Base-by-base conservation (phyloP, 2,113 vertebrate species). In the Leucopternis melanops region DNA sequence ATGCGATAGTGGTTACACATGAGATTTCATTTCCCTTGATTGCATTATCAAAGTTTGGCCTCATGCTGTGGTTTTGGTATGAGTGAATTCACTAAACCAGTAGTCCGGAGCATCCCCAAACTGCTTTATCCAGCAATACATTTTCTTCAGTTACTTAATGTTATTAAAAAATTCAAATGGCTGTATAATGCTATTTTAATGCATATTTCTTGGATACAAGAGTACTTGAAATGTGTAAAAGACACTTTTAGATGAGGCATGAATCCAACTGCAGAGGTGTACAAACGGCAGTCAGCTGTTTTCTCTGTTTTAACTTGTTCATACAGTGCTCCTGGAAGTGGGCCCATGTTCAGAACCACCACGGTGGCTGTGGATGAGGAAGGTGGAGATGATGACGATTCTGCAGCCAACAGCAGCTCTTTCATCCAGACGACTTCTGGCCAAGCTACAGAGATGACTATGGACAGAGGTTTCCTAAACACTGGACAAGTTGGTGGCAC, bases 301-400 rank as follows among this genome's bases (percentile, higher is more conserved):
- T 88, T 50, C 65, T 86, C 40, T 63, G 5, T 96, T 92, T 91
- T 92, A n/a, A 32, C 74, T 81, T 92, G 34, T 92, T 72, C 80
- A 5, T 97, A 11, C 95, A 99, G 99, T 16, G 99, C 99, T 74
- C 99, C 98, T 85, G 99, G 99, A 82, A 99, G 99, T 45, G 99
- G 99, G 6, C 99, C 99, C 40, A 99, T 99, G 99, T 99, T 99
- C 98, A 99, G 99, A 98, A 98, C 99, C n/a, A 99, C 99, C 86
- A 99, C 99, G 0, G 99, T 99, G 92, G 99, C 98, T 65, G 97
- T 99, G 84, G 99, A 99, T 15, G 99, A 99, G 90, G 99, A 99
- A 96, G 99, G 92, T 27, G 98, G 98, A 73, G 99, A 99, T 0
- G 95, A 98, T 1, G 99, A 98, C 0, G 98, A 98, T 8, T 94